A percentile compares a stretch with the other conserved stretches of the same genome.
phyloP scores from a whole-genome alignment of 1,140 invertebrate species.

The Diprion similis region DNA sequence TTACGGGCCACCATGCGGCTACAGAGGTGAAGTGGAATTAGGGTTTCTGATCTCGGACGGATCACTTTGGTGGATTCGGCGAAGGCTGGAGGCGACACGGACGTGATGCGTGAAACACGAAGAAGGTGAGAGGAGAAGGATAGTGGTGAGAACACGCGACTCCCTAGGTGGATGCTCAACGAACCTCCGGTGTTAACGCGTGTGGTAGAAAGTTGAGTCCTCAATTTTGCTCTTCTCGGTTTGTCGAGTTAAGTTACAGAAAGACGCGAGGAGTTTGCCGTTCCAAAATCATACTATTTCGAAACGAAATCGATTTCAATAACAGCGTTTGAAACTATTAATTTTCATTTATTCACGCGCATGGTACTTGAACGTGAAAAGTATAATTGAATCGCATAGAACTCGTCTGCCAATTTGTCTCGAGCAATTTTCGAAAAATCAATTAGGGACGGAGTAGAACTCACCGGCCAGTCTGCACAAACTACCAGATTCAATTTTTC shows the following conservation, averaged over 20 bases:
- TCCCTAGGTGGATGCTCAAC: background rate
- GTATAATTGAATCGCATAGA: too few relatives aligned
- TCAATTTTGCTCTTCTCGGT: background rate
- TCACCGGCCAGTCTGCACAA: too few relatives aligned
- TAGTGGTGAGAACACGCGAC: background rate
- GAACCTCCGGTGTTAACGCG: background rate
- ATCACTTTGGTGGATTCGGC: background rate
- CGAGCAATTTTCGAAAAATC: too few relatives aligned
- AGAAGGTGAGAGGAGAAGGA: background rate
- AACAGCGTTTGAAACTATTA: too few relatives aligned
- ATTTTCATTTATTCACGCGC: too few relatives aligned
- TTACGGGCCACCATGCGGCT: background rate
- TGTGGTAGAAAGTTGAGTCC: background rate
- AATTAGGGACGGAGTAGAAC: too few relatives aligned
- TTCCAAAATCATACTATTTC: too few relatives aligned
- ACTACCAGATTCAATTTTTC: too few relatives aligned
- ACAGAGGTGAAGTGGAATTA: background rate
- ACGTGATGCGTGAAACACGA: background rate
- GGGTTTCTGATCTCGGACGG: background rate
- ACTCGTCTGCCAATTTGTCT: too few relatives aligned
- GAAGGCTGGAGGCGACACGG: background rate
- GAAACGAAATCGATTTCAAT: too few relatives aligned
- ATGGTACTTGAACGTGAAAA: too few relatives aligned
- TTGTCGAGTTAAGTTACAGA: background rate
- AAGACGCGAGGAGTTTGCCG: background rate